These are phyloP conservation scores for Drosophila kikkawai DNA, from an alignment of 1,140 invertebrate species.

Conservation along the genomic window DNA sequence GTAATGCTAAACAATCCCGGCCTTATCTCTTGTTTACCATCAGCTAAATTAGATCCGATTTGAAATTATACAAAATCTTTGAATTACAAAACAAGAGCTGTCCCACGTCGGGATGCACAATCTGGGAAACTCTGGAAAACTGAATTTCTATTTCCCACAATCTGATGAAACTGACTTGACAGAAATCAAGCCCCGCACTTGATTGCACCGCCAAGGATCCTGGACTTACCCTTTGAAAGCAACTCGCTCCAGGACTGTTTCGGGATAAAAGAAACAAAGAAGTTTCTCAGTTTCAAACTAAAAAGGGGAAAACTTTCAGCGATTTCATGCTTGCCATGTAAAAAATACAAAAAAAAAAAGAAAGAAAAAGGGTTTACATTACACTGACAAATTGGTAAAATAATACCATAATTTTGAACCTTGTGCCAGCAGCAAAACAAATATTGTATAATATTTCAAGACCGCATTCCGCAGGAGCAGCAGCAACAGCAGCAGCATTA, in stretches of 20 bases:
- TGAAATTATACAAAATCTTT: constrained; percentile 43
- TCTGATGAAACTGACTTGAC: constrained; percentile 59
- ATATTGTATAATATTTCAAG: constrained; percentile 77
- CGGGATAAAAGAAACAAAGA: constrained; percentile 50
- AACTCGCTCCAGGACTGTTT: constrained; percentile 19
- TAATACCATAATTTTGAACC: constrained; percentile 77
- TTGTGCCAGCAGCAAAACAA: constrained; percentile 68
- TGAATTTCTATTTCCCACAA: constrained; percentile 54
- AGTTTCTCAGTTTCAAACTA: constrained; percentile 17
- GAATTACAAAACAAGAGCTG: constrained; percentile 45
- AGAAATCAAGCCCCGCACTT: constrained; percentile 74
- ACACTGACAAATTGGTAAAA: constrained; percentile 80
- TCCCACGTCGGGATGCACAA: constrained; percentile 24
- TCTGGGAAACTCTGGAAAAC: constrained; percentile 26
- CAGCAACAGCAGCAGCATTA: constrained; percentile 4
- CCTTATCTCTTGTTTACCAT: constrained; percentile 41
- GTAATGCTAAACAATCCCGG: neutral
- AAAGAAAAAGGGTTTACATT: constrained; percentile 59
- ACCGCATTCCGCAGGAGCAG: constrained; percentile 17
- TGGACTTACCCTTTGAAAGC: constrained; percentile 28
- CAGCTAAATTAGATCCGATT: constrained; percentile 56
- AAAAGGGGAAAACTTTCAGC: constrained; percentile 32
- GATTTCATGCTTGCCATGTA: constrained; percentile 68
- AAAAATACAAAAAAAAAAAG: constrained; percentile 16
- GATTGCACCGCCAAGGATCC: constrained; percentile 45